Evolutionary conservation across 2,113 vertebrate species (phyloP).

Genomic region (Gopherus flavomarginatus): DNA sequence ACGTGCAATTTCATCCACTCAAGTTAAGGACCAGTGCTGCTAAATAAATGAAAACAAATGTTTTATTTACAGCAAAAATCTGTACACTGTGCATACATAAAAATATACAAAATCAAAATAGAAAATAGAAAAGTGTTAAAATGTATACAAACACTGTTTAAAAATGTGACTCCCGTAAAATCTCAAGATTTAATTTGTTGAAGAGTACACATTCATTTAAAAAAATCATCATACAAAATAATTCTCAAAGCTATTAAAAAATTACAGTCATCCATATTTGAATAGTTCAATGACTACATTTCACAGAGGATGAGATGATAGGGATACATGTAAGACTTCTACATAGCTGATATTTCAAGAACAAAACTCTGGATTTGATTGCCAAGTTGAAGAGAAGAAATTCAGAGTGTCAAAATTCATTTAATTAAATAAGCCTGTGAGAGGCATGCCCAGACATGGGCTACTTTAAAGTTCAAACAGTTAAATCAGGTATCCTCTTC

Average conservation of each 20-base stretch:
- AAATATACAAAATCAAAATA: slow-evolving; percentile 91
- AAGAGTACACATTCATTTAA: slow-evolving; percentile 80
- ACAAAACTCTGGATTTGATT: slow-evolving; percentile 58
- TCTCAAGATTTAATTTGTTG: slow-evolving; percentile 74
- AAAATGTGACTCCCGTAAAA: slow-evolving; percentile 84
- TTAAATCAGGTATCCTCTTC: slow-evolving; percentile 47
- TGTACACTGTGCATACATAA: slow-evolving; percentile 86
- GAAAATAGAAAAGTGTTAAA: slow-evolving; percentile 87
- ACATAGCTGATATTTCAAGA: slow-evolving; percentile 54
- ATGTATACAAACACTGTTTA: slow-evolving; percentile 86
- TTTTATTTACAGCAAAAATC: slow-evolving; percentile 87
- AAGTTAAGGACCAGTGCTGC: slow-evolving; percentile 42
- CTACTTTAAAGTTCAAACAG: slow-evolving; percentile 48
- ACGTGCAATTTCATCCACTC: background rate
- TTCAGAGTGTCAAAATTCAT: slow-evolving; percentile 19
- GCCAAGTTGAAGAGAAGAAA: slow-evolving; percentile 47
- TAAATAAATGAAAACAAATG: slow-evolving; percentile 80
- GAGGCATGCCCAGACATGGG: slow-evolving; percentile 9
- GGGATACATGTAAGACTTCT: slow-evolving; percentile 65
- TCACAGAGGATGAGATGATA: slow-evolving; percentile 51
- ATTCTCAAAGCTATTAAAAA: slow-evolving; percentile 83
- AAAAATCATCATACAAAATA: slow-evolving; percentile 87
- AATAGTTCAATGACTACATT: slow-evolving; percentile 68
- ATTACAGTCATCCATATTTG: slow-evolving; percentile 78
- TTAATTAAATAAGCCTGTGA: slow-evolving; percentile 24